These are phyloP conservation scores for Maccullochella peelii DNA, from an alignment of 2,113 vertebrate species.

Conservation along the genomic window DNA sequence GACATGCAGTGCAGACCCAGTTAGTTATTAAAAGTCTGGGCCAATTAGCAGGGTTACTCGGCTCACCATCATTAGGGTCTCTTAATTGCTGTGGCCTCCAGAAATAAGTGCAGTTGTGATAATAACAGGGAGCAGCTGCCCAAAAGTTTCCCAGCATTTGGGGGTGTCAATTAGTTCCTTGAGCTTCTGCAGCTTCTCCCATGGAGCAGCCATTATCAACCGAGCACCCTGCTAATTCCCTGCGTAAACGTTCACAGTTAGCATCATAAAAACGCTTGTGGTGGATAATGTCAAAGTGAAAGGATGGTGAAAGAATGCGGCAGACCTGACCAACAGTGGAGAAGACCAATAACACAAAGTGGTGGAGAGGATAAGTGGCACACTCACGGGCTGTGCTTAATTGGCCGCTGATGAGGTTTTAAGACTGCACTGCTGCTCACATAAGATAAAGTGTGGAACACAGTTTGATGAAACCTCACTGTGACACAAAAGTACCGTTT, in stretches of 20 bases:
- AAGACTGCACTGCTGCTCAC: conserved; percentile 17
- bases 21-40: conserved; percentile 76
- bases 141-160: conserved; percentile 66
- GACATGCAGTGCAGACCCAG: conserved; percentile 56
- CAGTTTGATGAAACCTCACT: conserved; percentile 29
- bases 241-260: conserved; percentile 37
- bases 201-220: conserved; percentile 44
- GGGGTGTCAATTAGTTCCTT: conserved; percentile 68
- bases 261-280: conserved; percentile 48
- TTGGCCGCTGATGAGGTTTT: conserved; percentile 50
- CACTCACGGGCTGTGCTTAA: conserved; percentile 27
- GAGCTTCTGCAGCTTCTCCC: conserved; percentile 47
- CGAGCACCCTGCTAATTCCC: conserved; percentile 49
- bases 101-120: conserved; percentile 68
- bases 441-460: conserved; percentile 45
- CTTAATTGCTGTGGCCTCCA: conserved; percentile 78
- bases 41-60: conserved; percentile 77
- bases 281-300: conserved; percentile 47
- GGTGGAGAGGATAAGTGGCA: conserved; percentile 37
- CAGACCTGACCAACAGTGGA: conserved; percentile 16
- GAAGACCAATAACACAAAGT: conserved; percentile 21
- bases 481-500: conserved; percentile 24
- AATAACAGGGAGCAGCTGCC: conserved; percentile 66
- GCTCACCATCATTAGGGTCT: conserved; percentile 71
- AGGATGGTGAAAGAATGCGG: conserved; percentile 46